These are phyloP conservation scores for Drosophila bipectinata DNA, from an alignment of 1,140 invertebrate species.

Conservation along the genomic window DNA sequence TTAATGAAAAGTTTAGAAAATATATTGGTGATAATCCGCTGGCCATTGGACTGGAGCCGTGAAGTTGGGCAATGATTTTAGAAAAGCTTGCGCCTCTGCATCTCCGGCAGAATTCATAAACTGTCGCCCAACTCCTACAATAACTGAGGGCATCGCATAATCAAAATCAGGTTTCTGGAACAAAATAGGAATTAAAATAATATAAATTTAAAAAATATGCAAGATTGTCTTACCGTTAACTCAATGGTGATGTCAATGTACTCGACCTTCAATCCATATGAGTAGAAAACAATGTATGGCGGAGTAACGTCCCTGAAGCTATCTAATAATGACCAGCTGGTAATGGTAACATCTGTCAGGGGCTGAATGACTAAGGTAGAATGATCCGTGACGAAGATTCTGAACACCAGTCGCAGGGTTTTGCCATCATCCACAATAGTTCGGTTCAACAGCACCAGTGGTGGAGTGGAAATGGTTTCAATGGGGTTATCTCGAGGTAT, in stretches of 20 bases:
- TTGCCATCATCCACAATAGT: slow-evolving; percentile 21
- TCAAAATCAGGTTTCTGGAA: slow-evolving; percentile 79
- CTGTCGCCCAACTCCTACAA: slow-evolving; percentile 14
- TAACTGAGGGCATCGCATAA: slow-evolving; percentile 25
- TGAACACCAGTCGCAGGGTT: slow-evolving; percentile 43
- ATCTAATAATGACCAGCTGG: slow-evolving; percentile 87
- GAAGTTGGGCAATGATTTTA: slow-evolving; percentile 16
- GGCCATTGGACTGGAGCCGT: slow-evolving; percentile 35
- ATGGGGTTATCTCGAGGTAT: slow-evolving; percentile 17
- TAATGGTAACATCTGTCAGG: slow-evolving; percentile 85
- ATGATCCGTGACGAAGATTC: slow-evolving; percentile 87
- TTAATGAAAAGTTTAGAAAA: slow-evolving; percentile 19
- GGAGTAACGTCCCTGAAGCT: slow-evolving; percentile 85
- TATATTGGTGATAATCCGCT: slow-evolving; percentile 25
- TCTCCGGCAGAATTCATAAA: slow-evolving; percentile 31
- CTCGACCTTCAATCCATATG: slow-evolving; percentile 85
- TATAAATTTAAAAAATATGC: background rate
- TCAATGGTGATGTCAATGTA: slow-evolving; percentile 85
- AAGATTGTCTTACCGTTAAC: slow-evolving; percentile 13
- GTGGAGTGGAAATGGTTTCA: background rate
- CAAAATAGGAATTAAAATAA: slow-evolving; percentile 9
- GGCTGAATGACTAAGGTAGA: slow-evolving; percentile 89
- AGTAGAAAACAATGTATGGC: slow-evolving; percentile 88
- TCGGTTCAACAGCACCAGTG: slow-evolving; percentile 25
- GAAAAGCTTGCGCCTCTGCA: slow-evolving; percentile 16